Evolutionary conservation across 2,113 vertebrate species (phyloP), one percentile per base, ranked within the genome.

Genomic region (Syngnathoides biaculeatus): DNA sequence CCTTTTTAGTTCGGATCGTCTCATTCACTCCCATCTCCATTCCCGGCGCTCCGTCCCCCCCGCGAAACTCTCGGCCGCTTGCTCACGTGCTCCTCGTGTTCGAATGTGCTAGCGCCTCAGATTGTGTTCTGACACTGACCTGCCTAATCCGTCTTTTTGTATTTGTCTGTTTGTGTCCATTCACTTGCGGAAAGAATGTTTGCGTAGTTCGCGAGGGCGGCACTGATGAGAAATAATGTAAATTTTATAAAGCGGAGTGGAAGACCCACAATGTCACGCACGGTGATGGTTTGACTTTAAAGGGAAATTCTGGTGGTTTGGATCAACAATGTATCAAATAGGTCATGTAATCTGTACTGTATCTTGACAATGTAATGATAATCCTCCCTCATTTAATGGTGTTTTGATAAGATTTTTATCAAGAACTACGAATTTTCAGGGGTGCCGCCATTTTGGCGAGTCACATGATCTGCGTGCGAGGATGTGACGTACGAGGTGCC

Each of bases 1-100:
- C 77, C 77, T 78, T 84, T 84, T 85, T 70, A 57, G 77, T 82
- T 74, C 69, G 69, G 84, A 88, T 83, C 71, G 74, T 27, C 62
- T 48, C 83, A 79, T 79, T 71, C 82, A 58, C 61, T 12, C 71
- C 79, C 85, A 71, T 74, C 83, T 72, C 71, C 82, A 80, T 84
- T 75, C 79, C 50, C 73, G 74, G 67, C 72, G 24, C 65, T 68
- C 76, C 86, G 81, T 85, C n/a, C 74, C 45, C 75, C 69, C 75
- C 69, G 68, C 75, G 74, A 79, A 70, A 67, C 72, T 72, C 43
- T 13, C 76, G 79, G 80, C 76, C 12, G 73, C 80, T 79, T 76
- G 83, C 82, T 76, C 69, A 82, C 84, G 74, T 84, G 77, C 66
- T 69, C 68, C 68, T 47, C 72, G 79, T 88, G 71, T 81, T 73